Evolutionary conservation across 1,140 invertebrate genomes (phyloP).

Genomic region (Belonocnema kinseyi): DNA sequence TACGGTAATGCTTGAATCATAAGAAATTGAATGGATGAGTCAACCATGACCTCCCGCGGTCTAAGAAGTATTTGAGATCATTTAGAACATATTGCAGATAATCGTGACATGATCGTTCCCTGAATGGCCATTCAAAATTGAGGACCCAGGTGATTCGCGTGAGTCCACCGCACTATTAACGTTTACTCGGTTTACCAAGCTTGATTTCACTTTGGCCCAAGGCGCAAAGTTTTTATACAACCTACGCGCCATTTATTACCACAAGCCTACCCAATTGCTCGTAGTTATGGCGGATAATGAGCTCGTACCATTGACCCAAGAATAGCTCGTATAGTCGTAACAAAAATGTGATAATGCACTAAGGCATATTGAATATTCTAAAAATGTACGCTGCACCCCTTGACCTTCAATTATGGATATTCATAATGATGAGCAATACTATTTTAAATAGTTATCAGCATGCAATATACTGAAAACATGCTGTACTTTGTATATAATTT

Average conservation of each 20-base stretch:
- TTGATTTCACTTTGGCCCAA: background rate
- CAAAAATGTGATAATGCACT: constrained; percentile 4
- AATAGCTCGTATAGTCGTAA: constrained; percentile 11
- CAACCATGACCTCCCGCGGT: background rate
- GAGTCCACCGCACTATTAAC: background rate
- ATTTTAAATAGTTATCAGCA: background rate
- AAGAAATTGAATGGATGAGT: background rate
- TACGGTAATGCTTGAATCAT: background rate
- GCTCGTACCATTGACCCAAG: constrained; percentile 24
- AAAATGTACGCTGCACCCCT: background rate
- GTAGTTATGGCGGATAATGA: constrained; percentile 26
- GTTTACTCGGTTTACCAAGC: background rate
- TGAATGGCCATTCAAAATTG: constrained; percentile 15
- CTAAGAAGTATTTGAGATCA: background rate
- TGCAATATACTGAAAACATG: background rate
- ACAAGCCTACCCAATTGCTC: constrained; percentile 8
- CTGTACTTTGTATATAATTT: no score
- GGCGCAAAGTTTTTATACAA: constrained; percentile 18
- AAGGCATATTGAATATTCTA: constrained; percentile 18
- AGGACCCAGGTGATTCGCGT: constrained; percentile 18
- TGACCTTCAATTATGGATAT: background rate
- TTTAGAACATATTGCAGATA: constrained; percentile 2
- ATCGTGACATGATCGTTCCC: constrained; percentile 19
- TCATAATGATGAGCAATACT: background rate
- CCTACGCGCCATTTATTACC: constrained; percentile 30